Percentiles rank a stretch among this genome's conserved stretches.
phyloP scores from a whole-genome alignment of 2,113 vertebrate species.

The Rattus norvegicus region DNA sequence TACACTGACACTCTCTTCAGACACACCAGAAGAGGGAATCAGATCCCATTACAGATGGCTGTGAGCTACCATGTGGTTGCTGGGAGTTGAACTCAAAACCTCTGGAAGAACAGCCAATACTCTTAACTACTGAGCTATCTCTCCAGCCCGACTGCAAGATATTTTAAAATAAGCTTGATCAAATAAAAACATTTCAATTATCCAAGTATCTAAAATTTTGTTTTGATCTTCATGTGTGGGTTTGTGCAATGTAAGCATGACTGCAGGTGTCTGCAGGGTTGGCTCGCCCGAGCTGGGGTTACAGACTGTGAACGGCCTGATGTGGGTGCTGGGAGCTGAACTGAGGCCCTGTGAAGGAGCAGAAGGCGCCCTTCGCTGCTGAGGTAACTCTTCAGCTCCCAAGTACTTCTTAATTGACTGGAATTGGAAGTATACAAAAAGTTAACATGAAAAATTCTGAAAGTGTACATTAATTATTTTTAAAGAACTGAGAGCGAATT shows the following conservation, averaged over 20 bases:
- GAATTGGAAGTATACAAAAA: slow-evolving; percentile 39
- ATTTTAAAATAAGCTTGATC: neutral
- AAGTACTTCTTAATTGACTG: slow-evolving; percentile 70
- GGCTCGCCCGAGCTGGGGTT: neutral
- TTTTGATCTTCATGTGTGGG: neutral
- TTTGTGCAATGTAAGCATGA: neutral
- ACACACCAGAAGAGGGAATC: too few species aligned
- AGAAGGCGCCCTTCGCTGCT: neutral
- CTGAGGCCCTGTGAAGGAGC: neutral
- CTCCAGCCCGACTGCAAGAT: too few species aligned
- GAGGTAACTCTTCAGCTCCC: neutral
- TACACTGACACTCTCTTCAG: too few species aligned
- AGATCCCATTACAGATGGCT: too few species aligned
- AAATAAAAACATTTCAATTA: neutral
- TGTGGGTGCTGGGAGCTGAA: neutral
- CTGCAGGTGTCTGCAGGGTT: neutral
- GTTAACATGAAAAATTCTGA: slow-evolving; percentile 73
- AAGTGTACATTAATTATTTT: slow-evolving; percentile 61
- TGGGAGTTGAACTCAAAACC: too few species aligned
- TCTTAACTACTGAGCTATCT: too few species aligned
- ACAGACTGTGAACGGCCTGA: neutral
- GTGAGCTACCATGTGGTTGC: too few species aligned
- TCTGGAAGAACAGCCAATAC: too few species aligned
- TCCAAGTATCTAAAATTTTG: neutral
- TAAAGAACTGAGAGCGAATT: neutral